Evolutionary conservation across 2,797 vertebrate genomes (phyloP).

Genomic region (Channa striata): DNA sequence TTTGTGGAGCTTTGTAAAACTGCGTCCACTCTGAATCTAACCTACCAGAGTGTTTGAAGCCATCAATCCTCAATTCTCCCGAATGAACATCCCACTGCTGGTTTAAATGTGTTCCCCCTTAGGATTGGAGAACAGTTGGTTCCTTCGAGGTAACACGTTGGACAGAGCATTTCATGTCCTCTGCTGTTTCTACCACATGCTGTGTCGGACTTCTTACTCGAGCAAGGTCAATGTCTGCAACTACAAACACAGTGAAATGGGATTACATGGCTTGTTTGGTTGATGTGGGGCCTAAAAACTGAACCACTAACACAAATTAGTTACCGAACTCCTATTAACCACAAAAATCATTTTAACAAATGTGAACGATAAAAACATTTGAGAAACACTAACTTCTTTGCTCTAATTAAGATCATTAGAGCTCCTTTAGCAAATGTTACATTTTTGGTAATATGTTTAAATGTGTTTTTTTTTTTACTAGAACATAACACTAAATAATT

Average conservation of each 20-base stretch:
- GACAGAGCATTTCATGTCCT: slow-evolving; percentile 8
- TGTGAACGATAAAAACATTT: too few relatives aligned
- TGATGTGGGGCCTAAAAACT: neutral
- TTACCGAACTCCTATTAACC: too few relatives aligned
- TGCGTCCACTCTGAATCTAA: slow-evolving; percentile 17
- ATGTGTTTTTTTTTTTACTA: too few relatives aligned
- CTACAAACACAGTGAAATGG: slow-evolving; percentile 3
- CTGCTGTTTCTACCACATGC: slow-evolving; percentile 32
- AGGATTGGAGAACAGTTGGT: slow-evolving; percentile 33
- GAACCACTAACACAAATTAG: too few relatives aligned
- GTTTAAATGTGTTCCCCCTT: slow-evolving; percentile 8
- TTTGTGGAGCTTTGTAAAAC: too few relatives aligned
- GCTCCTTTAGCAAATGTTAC: too few relatives aligned
- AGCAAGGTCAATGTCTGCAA: slow-evolving; percentile 5
- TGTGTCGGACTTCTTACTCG: slow-evolving; percentile 28
- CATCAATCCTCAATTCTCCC: slow-evolving; percentile 58
- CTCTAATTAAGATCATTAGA: too few relatives aligned
- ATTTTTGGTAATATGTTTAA: too few relatives aligned
- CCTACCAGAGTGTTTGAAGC: slow-evolving; percentile 16
- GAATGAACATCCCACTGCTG: slow-evolving; percentile 36
- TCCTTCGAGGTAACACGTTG: slow-evolving; percentile 18
- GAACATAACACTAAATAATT: too few relatives aligned
- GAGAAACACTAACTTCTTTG: too few relatives aligned
- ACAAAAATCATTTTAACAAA: too few relatives aligned
- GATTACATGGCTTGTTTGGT: slow-evolving; percentile 8